Evolutionary conservation across 1,140 invertebrate genomes (phyloP), one percentile per base, ranked within the genome.

Genomic region (Drosophila novamexicana): DNA sequence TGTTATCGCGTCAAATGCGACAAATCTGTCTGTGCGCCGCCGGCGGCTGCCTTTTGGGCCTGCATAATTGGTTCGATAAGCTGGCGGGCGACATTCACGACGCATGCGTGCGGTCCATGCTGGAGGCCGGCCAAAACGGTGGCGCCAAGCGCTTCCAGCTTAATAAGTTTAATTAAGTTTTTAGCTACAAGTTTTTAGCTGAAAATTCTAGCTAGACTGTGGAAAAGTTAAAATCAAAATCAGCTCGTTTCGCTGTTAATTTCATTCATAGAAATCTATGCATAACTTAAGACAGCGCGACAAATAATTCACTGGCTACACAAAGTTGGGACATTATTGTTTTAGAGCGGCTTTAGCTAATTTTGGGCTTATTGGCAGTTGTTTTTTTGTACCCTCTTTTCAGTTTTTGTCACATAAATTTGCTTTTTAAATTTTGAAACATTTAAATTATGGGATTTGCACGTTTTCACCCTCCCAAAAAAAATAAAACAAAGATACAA

Each of bases 391-490:
- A 12, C 34, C 52, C 34, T 44, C 37, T 12, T 49, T 54, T 83
- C 29, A 50, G 68, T 65, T 77, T 69, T 79, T 70, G 75, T 54
- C 73, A 75, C 72, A 88, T 82, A 71, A 88, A 88, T 88, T 88
- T 77, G 66, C 54, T 22, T 83, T 65, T 67, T 34, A 64, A 83
- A 83, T 88, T 63, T 66, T 89, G 84, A 79, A 82, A 88, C 83
- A 88, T 89, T 88, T 88, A 88, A 88, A 88, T 88, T 89, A 88
- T 88, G 77, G 65, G 84, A 83, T 88, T 88, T 88, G 83, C 84
- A 89, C 68, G 80, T 88, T 88, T 88, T 88, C 83, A 88, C 84
- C 59, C 62, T 18, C 22, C 2, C 22, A 22, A 2, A 22, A 22
- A 22, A 22, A 22, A 22, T 2, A 22, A 22, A 22, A 22, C 2